Conservation (phyloP, 2,888 invertebrate species). For the Chrysolina americana region DNA sequence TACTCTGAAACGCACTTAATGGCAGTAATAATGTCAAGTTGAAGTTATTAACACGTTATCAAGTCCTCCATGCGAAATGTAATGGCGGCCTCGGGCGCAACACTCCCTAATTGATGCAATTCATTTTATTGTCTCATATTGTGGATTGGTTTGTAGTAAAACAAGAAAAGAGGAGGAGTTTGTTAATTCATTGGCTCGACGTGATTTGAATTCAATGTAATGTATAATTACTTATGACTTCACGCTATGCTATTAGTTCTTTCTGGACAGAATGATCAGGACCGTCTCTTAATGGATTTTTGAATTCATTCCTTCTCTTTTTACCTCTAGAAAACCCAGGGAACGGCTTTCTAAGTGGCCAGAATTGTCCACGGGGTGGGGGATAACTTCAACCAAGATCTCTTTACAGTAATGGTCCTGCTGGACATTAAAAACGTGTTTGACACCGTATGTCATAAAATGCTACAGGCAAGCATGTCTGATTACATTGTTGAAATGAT, state of each 20-base stretch:
- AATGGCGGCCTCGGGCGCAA: constrained; percentile 45
- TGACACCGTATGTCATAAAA: too few relatives aligned
- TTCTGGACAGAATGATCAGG: constrained; percentile 9
- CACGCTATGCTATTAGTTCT: constrained; percentile 20
- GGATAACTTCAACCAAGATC: too few relatives aligned
- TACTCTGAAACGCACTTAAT: constrained; percentile 43
- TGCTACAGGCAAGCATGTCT: too few relatives aligned
- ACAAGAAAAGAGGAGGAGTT: constrained; percentile 59
- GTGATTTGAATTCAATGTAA: constrained; percentile 46
- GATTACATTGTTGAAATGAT: too few relatives aligned
- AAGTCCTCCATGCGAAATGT: constrained; percentile 46
- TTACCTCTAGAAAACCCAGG: neutral
- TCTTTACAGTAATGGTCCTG: too few relatives aligned
- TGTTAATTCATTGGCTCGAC: constrained; percentile 57
- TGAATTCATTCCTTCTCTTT: neutral
- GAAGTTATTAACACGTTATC: constrained; percentile 48
- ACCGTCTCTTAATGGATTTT: constrained; percentile 9
- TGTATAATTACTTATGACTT: constrained; percentile 33
- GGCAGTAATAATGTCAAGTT: constrained; percentile 43
- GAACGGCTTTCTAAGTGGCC: too few relatives aligned
- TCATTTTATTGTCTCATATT: constrained; percentile 51
- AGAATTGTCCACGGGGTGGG: too few relatives aligned
- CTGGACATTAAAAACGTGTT: too few relatives aligned
- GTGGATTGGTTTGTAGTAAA: constrained; percentile 59
- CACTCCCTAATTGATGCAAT: constrained; percentile 56